phyloP scores from a whole-genome alignment of 1,140 invertebrate genomes.

The Lepidotrigona ventralis region DNA sequence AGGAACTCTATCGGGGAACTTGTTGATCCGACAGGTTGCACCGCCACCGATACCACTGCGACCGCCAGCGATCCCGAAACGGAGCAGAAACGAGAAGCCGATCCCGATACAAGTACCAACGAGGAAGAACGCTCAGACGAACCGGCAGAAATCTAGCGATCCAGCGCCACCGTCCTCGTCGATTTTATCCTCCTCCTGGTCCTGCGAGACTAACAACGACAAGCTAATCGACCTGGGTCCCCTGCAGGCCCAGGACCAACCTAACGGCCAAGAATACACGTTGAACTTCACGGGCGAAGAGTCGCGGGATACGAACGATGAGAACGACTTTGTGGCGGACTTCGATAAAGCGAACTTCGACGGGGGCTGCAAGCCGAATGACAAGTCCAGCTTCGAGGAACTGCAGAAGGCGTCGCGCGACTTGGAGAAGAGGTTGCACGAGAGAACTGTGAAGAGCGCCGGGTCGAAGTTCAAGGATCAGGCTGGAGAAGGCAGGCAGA shows the following conservation, averaged over 20 bases:
- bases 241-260: slow-evolving; percentile 2
- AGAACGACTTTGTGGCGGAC: slow-evolving; percentile 47
- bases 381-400: slow-evolving; percentile 64
- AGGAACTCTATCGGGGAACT: slow-evolving; percentile 10
- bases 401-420: slow-evolving; percentile 71
- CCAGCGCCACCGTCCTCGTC: neutral
- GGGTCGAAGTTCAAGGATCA: slow-evolving; percentile 48
- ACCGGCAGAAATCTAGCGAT: slow-evolving; percentile 33
- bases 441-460: slow-evolving; percentile 63
- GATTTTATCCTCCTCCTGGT: slow-evolving; percentile 29
- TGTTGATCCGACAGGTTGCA: slow-evolving; percentile 62
- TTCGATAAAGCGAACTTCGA: slow-evolving; percentile 53
- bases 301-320: neutral
- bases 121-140: slow-evolving; percentile 20
- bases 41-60: slow-evolving; percentile 80
- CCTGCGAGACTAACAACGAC: slow-evolving; percentile 11
- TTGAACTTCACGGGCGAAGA: slow-evolving; percentile 35
- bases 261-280: slow-evolving; percentile 22
- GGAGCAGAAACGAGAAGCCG: slow-evolving; percentile 77
- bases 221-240: slow-evolving; percentile 55
- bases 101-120: slow-evolving; percentile 53
- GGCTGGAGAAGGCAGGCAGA: slow-evolving; percentile 25
- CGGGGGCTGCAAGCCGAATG: slow-evolving; percentile 23
- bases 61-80: slow-evolving; percentile 78
- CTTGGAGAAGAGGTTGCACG: slow-evolving; percentile 72